Conservation (phyloP, 30 jellyfish, hydroid and myxozoan species). For the Pelagia noctiluca region DNA sequence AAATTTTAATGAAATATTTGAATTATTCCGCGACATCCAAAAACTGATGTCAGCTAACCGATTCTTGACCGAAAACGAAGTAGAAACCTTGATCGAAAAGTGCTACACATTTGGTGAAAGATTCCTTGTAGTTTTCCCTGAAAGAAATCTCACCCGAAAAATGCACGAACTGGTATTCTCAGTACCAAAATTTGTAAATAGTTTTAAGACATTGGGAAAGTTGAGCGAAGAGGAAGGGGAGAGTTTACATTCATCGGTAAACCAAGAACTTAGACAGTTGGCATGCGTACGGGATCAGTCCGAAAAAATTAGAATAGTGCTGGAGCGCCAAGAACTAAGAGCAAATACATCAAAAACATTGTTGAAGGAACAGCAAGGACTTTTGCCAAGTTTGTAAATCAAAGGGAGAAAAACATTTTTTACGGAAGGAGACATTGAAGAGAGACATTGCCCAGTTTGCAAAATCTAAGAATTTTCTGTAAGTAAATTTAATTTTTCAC, state of each 20-base stretch:
- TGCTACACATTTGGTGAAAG: slow-evolving; percentile 6
- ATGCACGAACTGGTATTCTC: slow-evolving; percentile 12
- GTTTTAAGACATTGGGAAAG: slow-evolving; percentile 4
- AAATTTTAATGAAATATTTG: slow-evolving; percentile 6
- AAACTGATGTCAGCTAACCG: neutral
- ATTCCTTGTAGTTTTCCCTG: slow-evolving; percentile 16
- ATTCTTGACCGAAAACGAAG: slow-evolving; percentile 39
- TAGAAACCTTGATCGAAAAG: neutral
- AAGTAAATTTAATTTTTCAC: neutral
- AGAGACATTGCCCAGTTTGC: neutral
- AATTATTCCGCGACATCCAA: slow-evolving; percentile 10
- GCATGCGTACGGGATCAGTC: neutral
- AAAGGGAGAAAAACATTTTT: neutral
- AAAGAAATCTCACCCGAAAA: slow-evolving; percentile 7
- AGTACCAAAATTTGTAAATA: slow-evolving; percentile 23
- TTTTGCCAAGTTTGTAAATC: neutral
- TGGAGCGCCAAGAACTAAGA: slow-evolving; percentile 9
- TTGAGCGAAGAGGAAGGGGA: slow-evolving; percentile 23
- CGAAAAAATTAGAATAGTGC: neutral
- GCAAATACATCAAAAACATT: neutral
- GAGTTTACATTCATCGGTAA: slow-evolving; percentile 4
- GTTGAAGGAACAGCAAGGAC: neutral
- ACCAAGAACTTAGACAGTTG: neutral
- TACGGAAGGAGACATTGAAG: neutral
- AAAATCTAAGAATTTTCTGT: neutral